These are phyloP conservation scores for Parthenolecanium corni DNA, from an alignment of 2,888 invertebrate genomes.

Conservation along the genomic window DNA sequence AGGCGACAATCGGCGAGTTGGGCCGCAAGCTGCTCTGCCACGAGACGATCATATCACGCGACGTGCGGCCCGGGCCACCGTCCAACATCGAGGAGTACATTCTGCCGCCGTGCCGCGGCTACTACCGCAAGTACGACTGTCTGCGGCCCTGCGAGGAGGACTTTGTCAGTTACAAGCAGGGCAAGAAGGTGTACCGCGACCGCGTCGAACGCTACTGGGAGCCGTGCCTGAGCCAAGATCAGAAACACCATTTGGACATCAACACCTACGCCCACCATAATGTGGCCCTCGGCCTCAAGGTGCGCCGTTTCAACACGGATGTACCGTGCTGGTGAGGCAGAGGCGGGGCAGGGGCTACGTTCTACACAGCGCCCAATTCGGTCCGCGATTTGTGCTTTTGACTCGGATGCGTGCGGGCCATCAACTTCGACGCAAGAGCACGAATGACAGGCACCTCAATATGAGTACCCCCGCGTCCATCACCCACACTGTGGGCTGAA, in stretches of 20 bases:
- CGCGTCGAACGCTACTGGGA: conserved; percentile 10
- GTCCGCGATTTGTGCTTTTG: too few species aligned
- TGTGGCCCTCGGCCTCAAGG: conserved; percentile 3
- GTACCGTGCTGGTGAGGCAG: conserved; percentile 5
- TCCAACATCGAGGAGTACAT: conserved; percentile 13
- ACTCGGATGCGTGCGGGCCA: too few species aligned
- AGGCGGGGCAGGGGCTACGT: background rate
- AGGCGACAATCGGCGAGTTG: conserved; percentile 15
- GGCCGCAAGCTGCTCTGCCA: conserved; percentile 13
- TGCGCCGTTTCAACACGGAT: conserved; percentile 1
- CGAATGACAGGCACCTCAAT: too few species aligned
- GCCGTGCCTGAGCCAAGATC: conserved; percentile 7
- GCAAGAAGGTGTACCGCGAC: conserved; percentile 5
- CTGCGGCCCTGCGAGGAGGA: conserved; percentile 17
- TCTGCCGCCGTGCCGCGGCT: conserved; percentile 10
- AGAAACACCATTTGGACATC: conserved; percentile 9
- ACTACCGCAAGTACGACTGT: conserved; percentile 16
- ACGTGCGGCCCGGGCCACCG: conserved; percentile 8
- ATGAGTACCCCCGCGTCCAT: too few species aligned
- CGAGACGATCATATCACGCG: conserved; percentile 4
- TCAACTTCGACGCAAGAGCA: too few species aligned
- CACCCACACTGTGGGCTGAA: too few species aligned
- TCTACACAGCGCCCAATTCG: too few species aligned
- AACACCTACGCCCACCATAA: conserved; percentile 14
- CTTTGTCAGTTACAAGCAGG: background rate